Conservation (phyloP, 1,140 invertebrate genomes). For the Pteromalus puparum region DNA sequence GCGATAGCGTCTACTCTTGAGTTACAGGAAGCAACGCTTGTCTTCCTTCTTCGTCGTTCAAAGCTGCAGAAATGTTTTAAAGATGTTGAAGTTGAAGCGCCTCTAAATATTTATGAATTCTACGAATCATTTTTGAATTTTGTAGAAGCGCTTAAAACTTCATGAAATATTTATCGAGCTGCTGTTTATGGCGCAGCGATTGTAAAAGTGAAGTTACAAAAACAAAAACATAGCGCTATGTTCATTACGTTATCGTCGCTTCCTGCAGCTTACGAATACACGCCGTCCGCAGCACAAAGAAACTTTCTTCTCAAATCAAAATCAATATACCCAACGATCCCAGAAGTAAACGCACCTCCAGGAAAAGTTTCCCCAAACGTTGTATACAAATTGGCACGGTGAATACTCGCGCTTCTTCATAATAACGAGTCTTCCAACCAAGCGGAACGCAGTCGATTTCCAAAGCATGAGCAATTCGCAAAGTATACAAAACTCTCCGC, state of each 20-base stretch:
- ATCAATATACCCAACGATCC: not conserved
- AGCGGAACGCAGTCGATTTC: not conserved
- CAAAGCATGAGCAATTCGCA: not conserved
- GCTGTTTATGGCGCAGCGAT: not conserved
- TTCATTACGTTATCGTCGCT: not conserved
- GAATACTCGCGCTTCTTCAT: not conserved
- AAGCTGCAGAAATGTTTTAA: not conserved
- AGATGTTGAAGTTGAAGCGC: not conserved
- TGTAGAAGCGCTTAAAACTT: not conserved
- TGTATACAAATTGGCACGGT: constrained; percentile 35
- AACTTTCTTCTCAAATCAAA: not conserved
- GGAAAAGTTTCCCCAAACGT: not conserved
- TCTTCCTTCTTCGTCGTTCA: not conserved
- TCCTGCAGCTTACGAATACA: not conserved
- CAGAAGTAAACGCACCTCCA: not conserved
- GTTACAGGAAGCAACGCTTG: not conserved
- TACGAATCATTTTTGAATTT: not conserved
- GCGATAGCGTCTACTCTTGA: not conserved
- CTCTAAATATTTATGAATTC: not conserved
- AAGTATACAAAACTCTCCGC: not conserved
- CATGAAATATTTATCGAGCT: not conserved
- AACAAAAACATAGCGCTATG: not conserved
- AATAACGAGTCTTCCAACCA: not conserved
- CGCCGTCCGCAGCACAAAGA: not conserved
- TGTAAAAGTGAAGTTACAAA: not conserved